phyloP scores from a whole-genome alignment of 2,113 vertebrate genomes.

The Atlantisia rogersi region DNA sequence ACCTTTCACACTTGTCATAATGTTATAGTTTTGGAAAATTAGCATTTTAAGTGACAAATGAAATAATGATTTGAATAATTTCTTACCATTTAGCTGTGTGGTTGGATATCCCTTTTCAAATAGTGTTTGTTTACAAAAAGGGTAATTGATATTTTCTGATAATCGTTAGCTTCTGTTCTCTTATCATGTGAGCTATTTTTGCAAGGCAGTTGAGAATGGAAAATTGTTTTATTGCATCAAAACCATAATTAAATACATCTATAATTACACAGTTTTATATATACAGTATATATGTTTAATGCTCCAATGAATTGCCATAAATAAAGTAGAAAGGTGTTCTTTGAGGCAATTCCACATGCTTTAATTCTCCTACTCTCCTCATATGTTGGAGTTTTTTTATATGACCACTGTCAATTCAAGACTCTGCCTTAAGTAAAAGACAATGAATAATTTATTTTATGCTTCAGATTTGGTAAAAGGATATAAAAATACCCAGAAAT shows the following conservation, averaged over 20 bases:
- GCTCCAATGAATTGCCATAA: background rate
- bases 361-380: background rate
- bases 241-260: background rate
- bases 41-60: background rate
- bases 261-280: background rate
- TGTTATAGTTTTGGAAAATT: background rate
- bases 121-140: background rate
- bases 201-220: background rate
- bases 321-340: background rate
- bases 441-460: background rate
- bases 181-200: rapidly evolving
- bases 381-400: background rate
- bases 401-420: background rate
- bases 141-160: background rate
- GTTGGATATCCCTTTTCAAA: background rate
- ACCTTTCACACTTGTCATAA: background rate
- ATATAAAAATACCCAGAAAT: background rate
- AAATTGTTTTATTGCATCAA: background rate
- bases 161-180: background rate
- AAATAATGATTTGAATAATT: background rate
- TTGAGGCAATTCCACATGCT: background rate
- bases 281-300: background rate
- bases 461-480: background rate
- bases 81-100: background rate
- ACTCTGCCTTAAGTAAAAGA: background rate